These are phyloP conservation scores for Platycercus adscitus DNA, from an alignment of 2,113 vertebrate species.

Conservation along the genomic window DNA sequence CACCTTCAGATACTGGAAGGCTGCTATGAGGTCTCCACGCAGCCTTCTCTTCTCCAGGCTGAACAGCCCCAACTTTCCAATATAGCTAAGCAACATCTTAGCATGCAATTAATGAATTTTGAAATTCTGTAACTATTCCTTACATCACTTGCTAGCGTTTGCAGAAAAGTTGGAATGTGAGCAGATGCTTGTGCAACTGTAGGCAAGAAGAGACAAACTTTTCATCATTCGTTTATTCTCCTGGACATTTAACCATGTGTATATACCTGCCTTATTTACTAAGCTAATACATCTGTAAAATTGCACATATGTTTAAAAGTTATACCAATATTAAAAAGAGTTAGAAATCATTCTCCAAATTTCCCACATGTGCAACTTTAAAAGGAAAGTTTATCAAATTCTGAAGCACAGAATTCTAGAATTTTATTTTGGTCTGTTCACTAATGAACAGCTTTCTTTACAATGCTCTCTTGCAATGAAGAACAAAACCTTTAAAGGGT, in stretches of 20 bases:
- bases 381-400: background rate
- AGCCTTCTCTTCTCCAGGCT: too few species aligned
- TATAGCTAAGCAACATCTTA: background rate
- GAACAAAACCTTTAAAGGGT: background rate
- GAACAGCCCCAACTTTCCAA: background rate
- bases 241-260: background rate
- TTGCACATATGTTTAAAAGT: background rate
- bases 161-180: background rate
- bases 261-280: background rate
- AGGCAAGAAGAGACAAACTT: background rate
- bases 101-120: background rate
- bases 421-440: background rate
- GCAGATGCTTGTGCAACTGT: background rate
- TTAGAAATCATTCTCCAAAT: background rate
- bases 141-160: background rate
- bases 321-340: background rate
- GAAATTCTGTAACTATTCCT: background rate
- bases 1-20: background rate
- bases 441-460: background rate
- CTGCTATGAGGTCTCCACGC: too few species aligned
- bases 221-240: background rate
- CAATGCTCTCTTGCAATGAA: background rate
- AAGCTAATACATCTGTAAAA: background rate
- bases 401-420: background rate
- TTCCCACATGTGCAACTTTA: background rate